Evolutionary conservation across 2,113 vertebrate species (phyloP).

Genomic region (Lepus americanus): DNA sequence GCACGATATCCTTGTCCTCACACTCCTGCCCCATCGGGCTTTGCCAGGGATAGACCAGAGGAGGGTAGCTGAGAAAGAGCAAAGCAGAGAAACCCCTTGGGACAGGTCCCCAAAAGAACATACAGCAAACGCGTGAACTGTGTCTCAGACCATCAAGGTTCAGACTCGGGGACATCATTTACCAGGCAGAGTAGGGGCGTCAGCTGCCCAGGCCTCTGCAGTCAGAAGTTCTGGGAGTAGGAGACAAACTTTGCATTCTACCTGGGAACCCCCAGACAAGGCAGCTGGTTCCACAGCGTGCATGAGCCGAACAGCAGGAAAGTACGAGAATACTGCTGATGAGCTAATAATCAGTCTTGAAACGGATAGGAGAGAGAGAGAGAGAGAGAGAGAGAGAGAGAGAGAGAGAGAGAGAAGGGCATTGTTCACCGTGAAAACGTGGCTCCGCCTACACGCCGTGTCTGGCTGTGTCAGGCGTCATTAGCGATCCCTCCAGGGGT

Average conservation of each 20-base stretch:
- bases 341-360: not conserved
- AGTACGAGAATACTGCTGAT: too few species aligned
- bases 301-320: not conserved
- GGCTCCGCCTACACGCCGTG: not conserved
- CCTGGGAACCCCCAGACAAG: not conserved
- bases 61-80: not conserved
- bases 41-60: not conserved
- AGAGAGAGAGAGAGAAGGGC: too few species aligned
- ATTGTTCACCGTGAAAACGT: not conserved
- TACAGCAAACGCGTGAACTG: not conserved
- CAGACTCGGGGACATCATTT: too few species aligned
- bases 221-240: not conserved
- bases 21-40: not conserved
- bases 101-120: not conserved
- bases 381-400: too few species aligned
- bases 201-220: not conserved
- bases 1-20: too few species aligned
- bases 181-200: not conserved
- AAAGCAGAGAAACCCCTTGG: not conserved
- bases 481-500: not conserved
- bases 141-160: accelerated
- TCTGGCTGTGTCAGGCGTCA: not conserved
- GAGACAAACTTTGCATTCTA: not conserved
- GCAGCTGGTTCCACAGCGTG: not conserved
- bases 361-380: too few species aligned